Conservation (phyloP, 2,113 vertebrate species). For the Lycaon pictus region DNA sequence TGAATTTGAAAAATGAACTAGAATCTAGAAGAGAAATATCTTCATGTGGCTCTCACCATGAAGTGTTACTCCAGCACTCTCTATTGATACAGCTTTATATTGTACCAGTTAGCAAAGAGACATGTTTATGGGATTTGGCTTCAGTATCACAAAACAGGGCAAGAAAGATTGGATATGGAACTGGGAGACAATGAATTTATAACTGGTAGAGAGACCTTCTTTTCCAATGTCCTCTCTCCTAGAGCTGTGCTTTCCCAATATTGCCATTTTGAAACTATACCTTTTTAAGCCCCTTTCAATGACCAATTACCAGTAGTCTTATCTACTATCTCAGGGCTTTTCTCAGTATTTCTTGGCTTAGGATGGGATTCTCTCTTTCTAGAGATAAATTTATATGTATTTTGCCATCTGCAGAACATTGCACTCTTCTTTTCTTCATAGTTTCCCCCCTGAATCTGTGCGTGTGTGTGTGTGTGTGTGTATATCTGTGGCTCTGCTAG, state of each 20-base stretch:
- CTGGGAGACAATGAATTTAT: neutral
- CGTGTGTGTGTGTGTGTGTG: neutral
- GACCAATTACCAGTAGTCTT: neutral
- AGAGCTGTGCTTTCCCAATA: neutral
- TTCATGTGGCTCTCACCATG: neutral
- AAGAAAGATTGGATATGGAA: neutral
- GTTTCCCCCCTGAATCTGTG: neutral
- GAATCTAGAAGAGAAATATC: neutral
- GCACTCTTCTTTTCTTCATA: neutral
- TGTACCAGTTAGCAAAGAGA: neutral
- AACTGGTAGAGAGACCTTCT: neutral
- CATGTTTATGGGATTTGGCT: neutral
- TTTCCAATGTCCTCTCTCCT: neutral
- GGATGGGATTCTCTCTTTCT: neutral
- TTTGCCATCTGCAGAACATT: neutral
- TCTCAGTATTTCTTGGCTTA: neutral
- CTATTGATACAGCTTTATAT: neutral
- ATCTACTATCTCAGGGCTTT: neutral
- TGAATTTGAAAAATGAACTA: neutral
- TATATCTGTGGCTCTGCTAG: neutral
- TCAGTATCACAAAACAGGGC: neutral
- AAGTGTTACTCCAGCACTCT: neutral
- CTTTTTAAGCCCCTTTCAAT: neutral
- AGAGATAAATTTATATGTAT: neutral
- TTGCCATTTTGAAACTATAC: neutral